phyloP scores from a whole-genome alignment of 2,888 invertebrate genomes.

The Patella caerulea region DNA sequence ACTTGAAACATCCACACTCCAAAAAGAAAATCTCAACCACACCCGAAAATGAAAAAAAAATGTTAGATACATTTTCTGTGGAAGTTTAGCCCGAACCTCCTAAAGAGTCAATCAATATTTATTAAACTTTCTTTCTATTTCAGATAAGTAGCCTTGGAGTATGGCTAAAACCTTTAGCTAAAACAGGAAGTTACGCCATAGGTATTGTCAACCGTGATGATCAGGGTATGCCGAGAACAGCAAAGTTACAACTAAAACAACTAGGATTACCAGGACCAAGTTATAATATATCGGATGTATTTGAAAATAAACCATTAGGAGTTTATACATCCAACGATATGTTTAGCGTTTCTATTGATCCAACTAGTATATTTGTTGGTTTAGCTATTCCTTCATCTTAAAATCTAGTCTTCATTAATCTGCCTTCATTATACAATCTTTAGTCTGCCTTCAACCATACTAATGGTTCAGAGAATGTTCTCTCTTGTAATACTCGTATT shows the following conservation, averaged over 20 bases:
- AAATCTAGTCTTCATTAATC: no score
- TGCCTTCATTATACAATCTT: no score
- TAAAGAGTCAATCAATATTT: no score
- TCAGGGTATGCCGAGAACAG: conserved; percentile 39
- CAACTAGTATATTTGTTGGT: neutral
- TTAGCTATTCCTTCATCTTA: neutral
- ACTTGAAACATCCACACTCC: no score
- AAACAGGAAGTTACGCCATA: conserved; percentile 47
- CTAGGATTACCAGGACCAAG: conserved; percentile 36
- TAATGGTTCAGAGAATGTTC: no score
- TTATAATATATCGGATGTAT: neutral
- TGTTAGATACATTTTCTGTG: no score
- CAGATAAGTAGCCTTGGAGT: conserved; percentile 77
- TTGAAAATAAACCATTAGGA: neutral
- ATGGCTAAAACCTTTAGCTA: conserved; percentile 80
- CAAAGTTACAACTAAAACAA: conserved; percentile 34
- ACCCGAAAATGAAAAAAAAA: no score
- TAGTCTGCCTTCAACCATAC: no score
- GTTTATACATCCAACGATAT: neutral
- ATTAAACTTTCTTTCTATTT: neutral
- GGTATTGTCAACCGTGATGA: conserved; percentile 48
- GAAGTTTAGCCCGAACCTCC: no score
- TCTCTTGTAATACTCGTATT: no score
- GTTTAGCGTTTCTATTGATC: neutral
- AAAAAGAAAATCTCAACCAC: no score